phyloP scores from a whole-genome alignment of 2,113 vertebrate genomes.

The Propithecus coquereli region DNA sequence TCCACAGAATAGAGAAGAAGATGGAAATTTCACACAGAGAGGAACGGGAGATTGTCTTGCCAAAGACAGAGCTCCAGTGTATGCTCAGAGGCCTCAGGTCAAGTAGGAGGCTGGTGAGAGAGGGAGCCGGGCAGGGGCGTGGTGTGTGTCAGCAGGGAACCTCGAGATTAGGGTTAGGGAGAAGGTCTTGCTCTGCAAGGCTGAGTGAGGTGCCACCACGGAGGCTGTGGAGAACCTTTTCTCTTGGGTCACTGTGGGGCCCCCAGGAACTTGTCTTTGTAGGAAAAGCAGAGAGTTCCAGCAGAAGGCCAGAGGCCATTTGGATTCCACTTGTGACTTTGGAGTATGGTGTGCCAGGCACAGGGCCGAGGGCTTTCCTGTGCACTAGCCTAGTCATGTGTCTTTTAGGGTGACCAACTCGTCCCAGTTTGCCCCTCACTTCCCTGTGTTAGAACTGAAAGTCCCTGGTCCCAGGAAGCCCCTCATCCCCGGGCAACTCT shows the following conservation, averaged over 20 bases:
- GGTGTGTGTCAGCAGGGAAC: neutral
- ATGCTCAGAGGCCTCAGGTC: neutral
- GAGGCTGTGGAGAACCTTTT: neutral
- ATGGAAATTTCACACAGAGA: neutral
- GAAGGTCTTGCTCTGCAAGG: neutral
- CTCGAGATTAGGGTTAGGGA: neutral
- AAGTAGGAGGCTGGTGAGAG: neutral
- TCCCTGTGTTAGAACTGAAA: neutral
- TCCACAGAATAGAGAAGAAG: neutral
- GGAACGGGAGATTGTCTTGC: neutral
- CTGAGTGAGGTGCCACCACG: neutral
- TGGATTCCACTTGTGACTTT: neutral
- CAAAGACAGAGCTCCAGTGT: neutral
- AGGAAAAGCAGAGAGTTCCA: neutral
- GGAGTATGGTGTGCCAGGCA: neutral
- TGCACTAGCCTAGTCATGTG: neutral
- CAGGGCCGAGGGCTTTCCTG: neutral
- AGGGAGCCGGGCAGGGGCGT: neutral
- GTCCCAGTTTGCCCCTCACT: neutral
- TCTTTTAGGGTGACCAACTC: neutral
- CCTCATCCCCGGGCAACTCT: neutral
- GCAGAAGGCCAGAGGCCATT: neutral
- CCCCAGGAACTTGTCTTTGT: neutral
- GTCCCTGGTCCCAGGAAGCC: neutral
- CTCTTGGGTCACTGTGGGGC: neutral